Evolutionary conservation across 1,140 invertebrate genomes (phyloP), one percentile per base, ranked within the genome.

Genomic region (Cepaea nemoralis): DNA sequence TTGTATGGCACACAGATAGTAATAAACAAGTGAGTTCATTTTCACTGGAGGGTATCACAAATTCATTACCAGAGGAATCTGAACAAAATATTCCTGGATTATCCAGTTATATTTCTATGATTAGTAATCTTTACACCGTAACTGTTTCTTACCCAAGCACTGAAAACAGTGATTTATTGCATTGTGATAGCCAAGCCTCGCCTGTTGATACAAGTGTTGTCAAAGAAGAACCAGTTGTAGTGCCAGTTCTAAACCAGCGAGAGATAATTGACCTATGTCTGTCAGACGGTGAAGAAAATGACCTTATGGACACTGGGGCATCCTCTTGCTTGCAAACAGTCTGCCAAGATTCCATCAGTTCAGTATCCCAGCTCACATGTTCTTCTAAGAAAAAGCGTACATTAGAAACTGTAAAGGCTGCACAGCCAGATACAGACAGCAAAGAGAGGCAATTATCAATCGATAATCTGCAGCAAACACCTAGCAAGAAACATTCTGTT

Each of bases 211-310:
- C 24, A 14, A 5, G 2, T 71, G 69, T 37, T 39, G 59, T 71
- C 69, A 71, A 71, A 45, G 37, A n/a, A 71, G 69, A 71, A 27
- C 69, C 69, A 40, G 24, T 39, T 24, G 14, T 37, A 39, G 35
- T 24, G 22, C 19, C 40, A 45, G 6, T 22, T 45, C 37, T 71
- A 10, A 71, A 71, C 37, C 37, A 45, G 31, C 39, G 69, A 45
- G 69, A 71, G 24, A 22, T 71, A 2, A 71, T 71, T 40, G 69
- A 71, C 24, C 69, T 71, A 12, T 39, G 19, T 24, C 35, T 40
- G 12, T 71, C 69, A 24, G 69, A 71, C 37, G 40, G 24, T 71
- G 69, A 71, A 6, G 69, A 71, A 39, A 37, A 71, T 71, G 37
- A 40, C 22, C 69, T 24, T 6, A 2, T 45, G 40, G 37, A 45